Conservation (phyloP, 2,888 invertebrate species). For the Lordiphosa fenestrarum region DNA sequence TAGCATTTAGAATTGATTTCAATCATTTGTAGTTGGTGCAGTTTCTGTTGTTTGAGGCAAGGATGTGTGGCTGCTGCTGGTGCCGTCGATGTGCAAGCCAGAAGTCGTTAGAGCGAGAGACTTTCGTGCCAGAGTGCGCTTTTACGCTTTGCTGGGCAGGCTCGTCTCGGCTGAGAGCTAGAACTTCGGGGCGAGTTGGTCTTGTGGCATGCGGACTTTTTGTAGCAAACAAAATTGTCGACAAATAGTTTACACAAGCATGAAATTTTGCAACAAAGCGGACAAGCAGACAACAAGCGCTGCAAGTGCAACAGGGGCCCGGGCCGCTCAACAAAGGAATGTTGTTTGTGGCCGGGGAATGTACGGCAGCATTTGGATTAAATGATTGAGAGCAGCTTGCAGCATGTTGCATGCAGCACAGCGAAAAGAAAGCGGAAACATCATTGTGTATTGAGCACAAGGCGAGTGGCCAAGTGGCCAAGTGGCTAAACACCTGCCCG, state of each 20-base stretch:
- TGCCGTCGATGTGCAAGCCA: conserved; percentile 26
- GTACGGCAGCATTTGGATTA: conserved; percentile 16
- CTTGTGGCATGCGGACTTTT: conserved; percentile 67
- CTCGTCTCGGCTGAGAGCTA: not conserved
- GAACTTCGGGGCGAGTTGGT: conserved; percentile 19
- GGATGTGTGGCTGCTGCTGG: conserved; percentile 33
- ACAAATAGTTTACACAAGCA: conserved; percentile 79
- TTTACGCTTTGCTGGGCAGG: conserved; percentile 56
- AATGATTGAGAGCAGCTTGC: no score
- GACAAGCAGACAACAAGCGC: conserved; percentile 1
- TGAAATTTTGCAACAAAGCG: conserved; percentile 68
- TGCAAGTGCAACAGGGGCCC: not conserved
- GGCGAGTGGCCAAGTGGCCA: conserved; percentile 27
- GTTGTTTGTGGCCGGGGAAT: conserved; percentile 59
- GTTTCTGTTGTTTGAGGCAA: conserved; percentile 54
- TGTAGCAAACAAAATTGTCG: conserved; percentile 78
- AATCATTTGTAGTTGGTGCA: conserved; percentile 56
- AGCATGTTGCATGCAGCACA: no score
- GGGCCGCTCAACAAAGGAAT: conserved; percentile 41
- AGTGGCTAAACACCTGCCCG: conserved; percentile 1
- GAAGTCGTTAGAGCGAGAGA: conserved; percentile 66
- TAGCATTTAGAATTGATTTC: conserved; percentile 60
- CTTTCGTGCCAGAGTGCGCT: conserved; percentile 54
- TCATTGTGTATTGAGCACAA: conserved; percentile 51
- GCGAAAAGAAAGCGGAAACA: conserved; percentile 32